These are phyloP conservation scores for Thalpophila matura DNA, from an alignment of 2,888 invertebrate genomes.

Conservation along the genomic window DNA sequence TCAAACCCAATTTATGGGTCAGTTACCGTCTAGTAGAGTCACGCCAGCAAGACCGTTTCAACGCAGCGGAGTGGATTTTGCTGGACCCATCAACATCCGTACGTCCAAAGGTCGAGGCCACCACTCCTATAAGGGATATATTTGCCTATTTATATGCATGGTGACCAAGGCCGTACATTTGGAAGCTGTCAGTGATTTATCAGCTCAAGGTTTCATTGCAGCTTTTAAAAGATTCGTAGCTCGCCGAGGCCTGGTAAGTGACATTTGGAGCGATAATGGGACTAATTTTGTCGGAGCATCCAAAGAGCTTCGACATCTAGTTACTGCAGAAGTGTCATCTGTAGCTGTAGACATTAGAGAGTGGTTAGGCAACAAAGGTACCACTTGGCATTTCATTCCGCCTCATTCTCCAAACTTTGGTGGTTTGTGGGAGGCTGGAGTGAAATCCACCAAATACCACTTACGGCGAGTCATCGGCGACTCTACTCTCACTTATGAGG, in stretches of 20 bases:
- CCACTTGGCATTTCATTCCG: background rate
- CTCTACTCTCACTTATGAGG: background rate
- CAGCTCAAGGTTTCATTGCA: slow-evolving; percentile 8
- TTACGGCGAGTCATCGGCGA: background rate
- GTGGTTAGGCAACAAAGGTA: slow-evolving; percentile 9
- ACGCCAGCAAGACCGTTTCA: slow-evolving; percentile 9
- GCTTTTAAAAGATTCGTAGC: slow-evolving; percentile 2
- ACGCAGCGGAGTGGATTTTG: slow-evolving; percentile 4
- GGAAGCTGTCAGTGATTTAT: slow-evolving; percentile 4
- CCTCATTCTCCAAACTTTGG: slow-evolving; percentile 6
- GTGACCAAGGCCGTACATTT: slow-evolving; percentile 10
- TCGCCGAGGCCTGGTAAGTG: background rate
- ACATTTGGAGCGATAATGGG: slow-evolving; percentile 13
- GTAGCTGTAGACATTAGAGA: slow-evolving; percentile 11
- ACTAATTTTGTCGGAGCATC: slow-evolving; percentile 5
- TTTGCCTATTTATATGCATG: slow-evolving; percentile 13
- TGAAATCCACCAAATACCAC: background rate
- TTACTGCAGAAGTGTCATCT: slow-evolving; percentile 9
- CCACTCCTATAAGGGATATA: slow-evolving; percentile 6
- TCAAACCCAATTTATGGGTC: slow-evolving; percentile 5
- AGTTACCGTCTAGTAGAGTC: slow-evolving; percentile 1
- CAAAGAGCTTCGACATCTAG: slow-evolving; percentile 10
- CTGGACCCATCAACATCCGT: slow-evolving; percentile 7
- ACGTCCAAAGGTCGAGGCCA: slow-evolving; percentile 8
- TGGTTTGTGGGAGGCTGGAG: too few species aligned